Percentiles rank a stretch among this genome's conserved stretches.
Evolutionary conservation across 2,113 vertebrate species (phyloP).

Genomic region (Alethe diademata): DNA sequence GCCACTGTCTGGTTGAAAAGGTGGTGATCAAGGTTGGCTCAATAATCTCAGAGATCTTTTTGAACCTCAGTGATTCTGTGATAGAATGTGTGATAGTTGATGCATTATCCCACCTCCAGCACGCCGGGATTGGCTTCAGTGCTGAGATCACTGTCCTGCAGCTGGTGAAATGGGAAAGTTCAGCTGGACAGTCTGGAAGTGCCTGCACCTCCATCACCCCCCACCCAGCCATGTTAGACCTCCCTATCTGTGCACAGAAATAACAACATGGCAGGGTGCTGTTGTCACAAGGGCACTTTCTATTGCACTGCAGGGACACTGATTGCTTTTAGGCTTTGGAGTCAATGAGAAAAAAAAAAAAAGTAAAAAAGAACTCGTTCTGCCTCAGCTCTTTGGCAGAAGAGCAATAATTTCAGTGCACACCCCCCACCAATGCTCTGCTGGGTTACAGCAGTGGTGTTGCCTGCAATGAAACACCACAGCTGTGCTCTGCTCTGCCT

Average conservation of each 20-base stretch:
- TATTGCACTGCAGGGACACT: background rate
- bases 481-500: background rate
- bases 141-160: background rate
- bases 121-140: background rate
- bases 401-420: background rate
- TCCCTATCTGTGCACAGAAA: background rate
- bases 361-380: background rate
- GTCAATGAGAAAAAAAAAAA: background rate
- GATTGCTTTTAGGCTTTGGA: background rate
- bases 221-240: fast-evolving
- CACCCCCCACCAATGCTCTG: background rate
- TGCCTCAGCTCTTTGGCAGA: background rate
- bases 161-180: background rate
- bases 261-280: background rate
- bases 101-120: background rate
- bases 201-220: background rate
- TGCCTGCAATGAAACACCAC: background rate
- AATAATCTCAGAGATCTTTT: background rate
- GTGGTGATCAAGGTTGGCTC: background rate
- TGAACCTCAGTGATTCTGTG: background rate
- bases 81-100: background rate
- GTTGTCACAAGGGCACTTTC: background rate
- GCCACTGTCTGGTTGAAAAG: background rate
- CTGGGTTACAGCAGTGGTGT: background rate
- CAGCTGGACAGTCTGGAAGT: background rate